phyloP scores from a whole-genome alignment of 1,140 invertebrate species.

The Pantala flavescens region DNA sequence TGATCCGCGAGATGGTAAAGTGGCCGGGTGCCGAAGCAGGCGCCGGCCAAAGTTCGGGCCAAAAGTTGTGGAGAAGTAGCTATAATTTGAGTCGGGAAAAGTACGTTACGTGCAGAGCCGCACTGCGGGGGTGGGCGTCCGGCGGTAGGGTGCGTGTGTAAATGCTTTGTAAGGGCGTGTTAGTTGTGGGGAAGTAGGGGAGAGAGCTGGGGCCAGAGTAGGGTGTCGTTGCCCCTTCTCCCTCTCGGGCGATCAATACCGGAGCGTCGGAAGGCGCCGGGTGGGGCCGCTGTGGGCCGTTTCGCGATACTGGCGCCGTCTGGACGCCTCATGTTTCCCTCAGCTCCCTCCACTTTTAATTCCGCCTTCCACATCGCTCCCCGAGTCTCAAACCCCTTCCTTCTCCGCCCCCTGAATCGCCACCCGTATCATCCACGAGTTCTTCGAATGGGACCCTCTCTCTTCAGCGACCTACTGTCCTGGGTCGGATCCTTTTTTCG shows the following conservation, averaged over 20 bases:
- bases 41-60: background rate
- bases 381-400: background rate
- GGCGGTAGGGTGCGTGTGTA: background rate
- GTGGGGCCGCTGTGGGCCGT: background rate
- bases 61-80: background rate
- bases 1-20: background rate
- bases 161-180: constrained; percentile 4
- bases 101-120: background rate
- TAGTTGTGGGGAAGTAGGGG: background rate
- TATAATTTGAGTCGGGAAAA: background rate
- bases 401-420: too few relatives aligned
- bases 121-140: background rate
- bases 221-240: background rate
- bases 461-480: too few relatives aligned
- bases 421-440: too few relatives aligned
- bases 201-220: background rate
- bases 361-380: background rate
- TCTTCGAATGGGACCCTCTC: too few relatives aligned
- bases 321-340: background rate
- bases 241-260: background rate
- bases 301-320: constrained; percentile 5
- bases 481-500: too few relatives aligned
- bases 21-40: background rate
- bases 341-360: background rate
- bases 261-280: background rate